These are phyloP conservation scores for Leucoraja ocellata DNA, from an alignment of 2,797 vertebrate species.

Conservation along the genomic window DNA sequence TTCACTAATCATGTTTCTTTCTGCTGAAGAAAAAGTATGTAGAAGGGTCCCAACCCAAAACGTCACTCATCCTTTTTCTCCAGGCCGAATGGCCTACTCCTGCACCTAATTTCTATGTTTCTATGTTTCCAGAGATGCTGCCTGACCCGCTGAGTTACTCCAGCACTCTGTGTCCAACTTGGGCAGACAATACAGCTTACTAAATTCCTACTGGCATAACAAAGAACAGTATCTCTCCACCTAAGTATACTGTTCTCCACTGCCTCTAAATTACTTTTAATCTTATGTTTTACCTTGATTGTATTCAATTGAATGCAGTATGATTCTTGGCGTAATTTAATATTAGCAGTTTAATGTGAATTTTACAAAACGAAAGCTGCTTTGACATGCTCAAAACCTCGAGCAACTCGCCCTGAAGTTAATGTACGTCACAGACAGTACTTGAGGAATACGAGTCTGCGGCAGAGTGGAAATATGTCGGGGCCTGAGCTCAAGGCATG, in stretches of 20 bases:
- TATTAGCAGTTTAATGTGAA: background rate
- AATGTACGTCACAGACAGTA: background rate
- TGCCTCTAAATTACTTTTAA: no score
- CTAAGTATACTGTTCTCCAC: no score
- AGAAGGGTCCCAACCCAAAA: no score
- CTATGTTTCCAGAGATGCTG: no score
- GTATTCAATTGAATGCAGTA: background rate
- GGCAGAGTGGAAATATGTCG: background rate
- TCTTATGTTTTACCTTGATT: background rate
- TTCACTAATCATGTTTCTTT: background rate
- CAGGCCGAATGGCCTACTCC: no score
- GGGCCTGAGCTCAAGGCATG: background rate
- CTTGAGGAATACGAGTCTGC: background rate
- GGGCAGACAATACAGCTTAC: no score
- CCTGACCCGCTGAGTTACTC: no score
- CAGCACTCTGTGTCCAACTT: no score
- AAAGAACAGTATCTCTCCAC: no score
- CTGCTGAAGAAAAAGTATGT: background rate
- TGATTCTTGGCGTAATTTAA: background rate
- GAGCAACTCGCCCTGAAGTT: background rate
- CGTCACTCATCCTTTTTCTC: no score
- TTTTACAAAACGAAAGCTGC: background rate
- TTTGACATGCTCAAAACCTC: background rate
- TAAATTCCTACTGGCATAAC: no score
- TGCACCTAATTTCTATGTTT: no score